Evolutionary conservation across 2,113 vertebrate species (phyloP).

Genomic region (Prunella fulvescens): DNA sequence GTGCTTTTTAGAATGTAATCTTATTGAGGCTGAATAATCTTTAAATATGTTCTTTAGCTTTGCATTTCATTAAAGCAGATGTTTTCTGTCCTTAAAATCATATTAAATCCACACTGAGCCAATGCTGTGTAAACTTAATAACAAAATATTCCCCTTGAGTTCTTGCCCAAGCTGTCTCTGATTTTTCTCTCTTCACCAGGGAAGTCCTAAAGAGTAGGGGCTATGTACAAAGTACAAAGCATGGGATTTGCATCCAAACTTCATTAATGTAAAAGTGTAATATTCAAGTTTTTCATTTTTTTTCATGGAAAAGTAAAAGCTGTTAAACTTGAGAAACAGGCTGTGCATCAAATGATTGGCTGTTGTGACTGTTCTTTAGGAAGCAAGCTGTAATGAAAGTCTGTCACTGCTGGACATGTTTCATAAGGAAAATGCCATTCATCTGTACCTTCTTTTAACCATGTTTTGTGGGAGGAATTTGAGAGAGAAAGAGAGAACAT

Average conservation of each 20-base stretch:
- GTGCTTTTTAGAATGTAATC: constrained; percentile 53
- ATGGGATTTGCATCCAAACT: neutral
- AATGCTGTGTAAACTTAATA: neutral
- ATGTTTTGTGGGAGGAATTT: neutral
- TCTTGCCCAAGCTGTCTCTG: neutral
- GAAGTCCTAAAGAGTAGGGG: neutral
- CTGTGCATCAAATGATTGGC: neutral
- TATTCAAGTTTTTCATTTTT: neutral
- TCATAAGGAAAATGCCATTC: neutral
- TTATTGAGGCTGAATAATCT: constrained; percentile 38
- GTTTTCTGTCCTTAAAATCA: constrained; percentile 34
- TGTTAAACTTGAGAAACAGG: neutral
- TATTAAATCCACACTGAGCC: constrained; percentile 21
- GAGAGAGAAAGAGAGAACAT: neutral
- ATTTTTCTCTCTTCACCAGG: neutral
- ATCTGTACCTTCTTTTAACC: neutral
- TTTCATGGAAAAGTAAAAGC: neutral
- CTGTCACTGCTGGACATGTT: neutral
- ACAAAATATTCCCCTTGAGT: neutral
- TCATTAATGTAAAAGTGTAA: neutral
- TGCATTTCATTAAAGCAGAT: constrained; percentile 46
- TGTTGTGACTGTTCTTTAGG: neutral
- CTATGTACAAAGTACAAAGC: neutral
- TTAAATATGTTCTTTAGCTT: constrained; percentile 52
- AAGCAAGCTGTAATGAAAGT: neutral